phyloP scores from a whole-genome alignment of 2,888 invertebrate genomes.

The Torymus texanus region DNA sequence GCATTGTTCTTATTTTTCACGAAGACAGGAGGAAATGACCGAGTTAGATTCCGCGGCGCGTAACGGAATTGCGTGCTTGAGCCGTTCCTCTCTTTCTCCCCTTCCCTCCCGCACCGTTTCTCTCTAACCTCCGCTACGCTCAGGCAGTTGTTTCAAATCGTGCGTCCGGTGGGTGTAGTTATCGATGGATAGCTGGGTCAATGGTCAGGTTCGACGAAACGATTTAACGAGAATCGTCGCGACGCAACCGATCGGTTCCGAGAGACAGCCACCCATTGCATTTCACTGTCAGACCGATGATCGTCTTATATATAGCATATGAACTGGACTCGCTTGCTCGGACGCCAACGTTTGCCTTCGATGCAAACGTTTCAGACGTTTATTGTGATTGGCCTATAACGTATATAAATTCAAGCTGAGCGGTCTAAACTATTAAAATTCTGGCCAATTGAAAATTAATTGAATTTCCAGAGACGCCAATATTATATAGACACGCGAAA shows the following conservation, averaged over 20 bases:
- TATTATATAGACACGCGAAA: too few species aligned
- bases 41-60: slow-evolving; percentile 51
- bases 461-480: too few species aligned
- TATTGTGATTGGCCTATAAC: background rate
- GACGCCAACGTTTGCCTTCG: too few species aligned
- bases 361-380: background rate
- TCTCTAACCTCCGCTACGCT: background rate
- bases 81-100: slow-evolving; percentile 11
- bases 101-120: background rate
- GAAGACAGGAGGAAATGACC: slow-evolving; percentile 38
- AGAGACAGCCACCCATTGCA: slow-evolving; percentile 11
- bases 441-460: too few species aligned
- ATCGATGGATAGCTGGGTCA: slow-evolving; percentile 47
- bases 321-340: background rate
- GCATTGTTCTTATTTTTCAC: slow-evolving; percentile 39
- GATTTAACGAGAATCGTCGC: slow-evolving; percentile 37
- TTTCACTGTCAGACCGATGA: slow-evolving; percentile 18
- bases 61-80: slow-evolving; percentile 45
- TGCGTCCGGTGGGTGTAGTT: slow-evolving; percentile 47
- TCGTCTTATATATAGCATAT: background rate
- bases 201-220: slow-evolving; percentile 54
- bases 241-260: slow-evolving; percentile 20
- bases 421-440: too few species aligned
- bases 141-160: slow-evolving; percentile 16
- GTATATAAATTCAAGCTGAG: too few species aligned